Evolutionary conservation across 2,888 invertebrate species (phyloP).

Genomic region (Cataglyphis altisquamis): DNA sequence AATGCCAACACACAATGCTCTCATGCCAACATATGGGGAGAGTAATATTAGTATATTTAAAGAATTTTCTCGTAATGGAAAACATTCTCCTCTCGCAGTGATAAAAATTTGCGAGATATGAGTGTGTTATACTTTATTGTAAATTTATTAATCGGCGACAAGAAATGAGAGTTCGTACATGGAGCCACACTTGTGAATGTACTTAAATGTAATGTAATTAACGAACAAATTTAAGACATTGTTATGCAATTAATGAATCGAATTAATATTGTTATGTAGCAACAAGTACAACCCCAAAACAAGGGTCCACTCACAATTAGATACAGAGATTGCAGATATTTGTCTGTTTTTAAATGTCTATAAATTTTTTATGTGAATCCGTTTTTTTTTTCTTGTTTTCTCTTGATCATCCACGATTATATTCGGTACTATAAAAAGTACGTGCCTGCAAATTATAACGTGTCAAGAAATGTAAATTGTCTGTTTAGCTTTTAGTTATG

Average conservation of each 20-base stretch:
- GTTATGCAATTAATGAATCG: slow-evolving; percentile 62
- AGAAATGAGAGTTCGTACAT: slow-evolving; percentile 9
- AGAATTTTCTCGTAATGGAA: slow-evolving; percentile 16
- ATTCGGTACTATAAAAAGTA: slow-evolving; percentile 19
- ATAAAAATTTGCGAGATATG: slow-evolving; percentile 31
- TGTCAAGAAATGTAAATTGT: not conserved
- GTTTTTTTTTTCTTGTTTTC: not conserved
- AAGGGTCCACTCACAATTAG: slow-evolving; percentile 73
- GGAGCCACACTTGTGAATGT: slow-evolving; percentile 47
- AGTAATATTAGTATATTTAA: slow-evolving; percentile 21
- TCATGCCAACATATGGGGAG: not conserved
- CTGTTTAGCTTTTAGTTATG: slow-evolving; percentile 32
- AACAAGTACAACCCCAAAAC: slow-evolving; percentile 70
- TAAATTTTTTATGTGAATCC: slow-evolving; percentile 49
- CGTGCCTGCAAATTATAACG: slow-evolving; percentile 43
- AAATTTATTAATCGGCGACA: slow-evolving; percentile 46
- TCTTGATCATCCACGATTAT: slow-evolving; percentile 27
- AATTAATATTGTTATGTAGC: slow-evolving; percentile 67
- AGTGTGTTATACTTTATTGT: slow-evolving; percentile 30
- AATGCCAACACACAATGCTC: slow-evolving; percentile 28
- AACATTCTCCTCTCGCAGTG: slow-evolving; percentile 39
- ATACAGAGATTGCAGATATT: slow-evolving; percentile 45
- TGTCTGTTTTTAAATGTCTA: slow-evolving; percentile 51
- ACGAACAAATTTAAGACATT: slow-evolving; percentile 67
- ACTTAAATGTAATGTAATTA: slow-evolving; percentile 48